A percentile compares a stretch with the other conserved stretches of the same genome.
These are phyloP conservation scores for Dolomedes plantarius DNA, from an alignment of 2,888 invertebrate species.

Conservation along the genomic window DNA sequence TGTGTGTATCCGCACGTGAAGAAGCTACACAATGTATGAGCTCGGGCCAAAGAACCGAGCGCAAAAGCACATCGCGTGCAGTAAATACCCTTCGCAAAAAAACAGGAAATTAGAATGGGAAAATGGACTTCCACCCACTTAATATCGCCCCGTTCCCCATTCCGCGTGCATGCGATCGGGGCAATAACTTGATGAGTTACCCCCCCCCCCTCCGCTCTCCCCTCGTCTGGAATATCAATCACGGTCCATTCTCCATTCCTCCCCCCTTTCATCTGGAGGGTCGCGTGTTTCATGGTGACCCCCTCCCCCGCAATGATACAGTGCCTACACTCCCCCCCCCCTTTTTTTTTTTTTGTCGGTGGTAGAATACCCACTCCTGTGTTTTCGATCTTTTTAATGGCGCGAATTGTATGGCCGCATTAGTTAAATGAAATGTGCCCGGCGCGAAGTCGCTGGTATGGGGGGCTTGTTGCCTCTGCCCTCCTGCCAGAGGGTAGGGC, in stretches of 20 bases:
- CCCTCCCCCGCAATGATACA: background rate
- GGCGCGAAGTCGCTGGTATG: no score
- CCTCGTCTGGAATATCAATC: slow-evolving; percentile 1
- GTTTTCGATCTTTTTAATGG: slow-evolving; percentile 17
- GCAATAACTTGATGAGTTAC: slow-evolving; percentile 14
- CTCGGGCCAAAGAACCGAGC: no score
- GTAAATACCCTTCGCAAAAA: background rate
- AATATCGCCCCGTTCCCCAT: background rate
- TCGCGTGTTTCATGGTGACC: background rate
- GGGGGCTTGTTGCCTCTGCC: no score
- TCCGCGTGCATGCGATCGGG: background rate
- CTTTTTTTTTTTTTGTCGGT: background rate
- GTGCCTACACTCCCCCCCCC: background rate
- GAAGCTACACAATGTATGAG: no score
- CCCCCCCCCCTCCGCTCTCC: background rate
- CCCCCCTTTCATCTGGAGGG: background rate
- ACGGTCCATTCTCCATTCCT: background rate
- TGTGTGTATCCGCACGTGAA: no score
- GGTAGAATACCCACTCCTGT: background rate
- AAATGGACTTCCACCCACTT: background rate
- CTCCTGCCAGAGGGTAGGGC: no score
- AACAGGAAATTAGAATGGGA: slow-evolving; percentile 8
- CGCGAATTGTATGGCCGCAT: background rate
- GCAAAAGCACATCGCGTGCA: slow-evolving; percentile 1
- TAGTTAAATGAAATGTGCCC: slow-evolving; percentile 13